Conservation (phyloP, 2,888 invertebrate species). For the Argyresthia goedartella region DNA sequence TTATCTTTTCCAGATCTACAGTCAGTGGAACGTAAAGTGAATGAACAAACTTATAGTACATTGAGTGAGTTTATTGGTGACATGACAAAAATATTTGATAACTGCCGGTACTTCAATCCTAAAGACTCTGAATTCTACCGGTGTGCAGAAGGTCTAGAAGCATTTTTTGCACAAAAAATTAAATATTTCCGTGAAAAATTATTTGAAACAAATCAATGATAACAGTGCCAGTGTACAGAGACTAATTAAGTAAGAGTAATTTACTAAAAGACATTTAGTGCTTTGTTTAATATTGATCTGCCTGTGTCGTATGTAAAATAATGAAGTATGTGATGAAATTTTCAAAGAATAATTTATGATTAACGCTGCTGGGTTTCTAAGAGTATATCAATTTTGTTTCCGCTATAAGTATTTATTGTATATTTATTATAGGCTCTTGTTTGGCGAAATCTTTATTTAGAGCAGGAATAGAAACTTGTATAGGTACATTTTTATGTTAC, state of each 20-base stretch:
- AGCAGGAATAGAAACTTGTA: conserved; percentile 42
- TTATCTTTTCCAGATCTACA: conserved; percentile 83
- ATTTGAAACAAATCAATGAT: conserved; percentile 72
- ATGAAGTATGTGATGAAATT: conserved; percentile 54
- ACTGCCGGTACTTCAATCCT: conserved; percentile 97
- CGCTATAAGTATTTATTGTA: conserved; percentile 60
- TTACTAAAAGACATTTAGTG: background rate
- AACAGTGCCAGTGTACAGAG: conserved; percentile 49
- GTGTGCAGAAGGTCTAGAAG: conserved; percentile 95
- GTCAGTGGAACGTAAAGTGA: conserved; percentile 90
- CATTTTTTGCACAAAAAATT: conserved; percentile 95
- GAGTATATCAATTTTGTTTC: conserved; percentile 42
- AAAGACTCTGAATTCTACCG: conserved; percentile 96
- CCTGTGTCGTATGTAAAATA: conserved; percentile 52
- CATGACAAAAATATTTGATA: conserved; percentile 98
- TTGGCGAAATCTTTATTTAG: conserved; percentile 16
- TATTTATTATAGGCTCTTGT: conserved; percentile 49
- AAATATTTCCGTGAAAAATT: conserved; percentile 88
- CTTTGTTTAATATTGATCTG: conserved; percentile 36
- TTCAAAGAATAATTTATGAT: conserved; percentile 50
- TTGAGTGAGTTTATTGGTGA: conserved; percentile 97
- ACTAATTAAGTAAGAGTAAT: conserved; percentile 13
- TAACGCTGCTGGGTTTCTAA: conserved; percentile 30
- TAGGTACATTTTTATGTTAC: conserved; percentile 53
- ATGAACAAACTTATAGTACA: conserved; percentile 84